Base-by-base conservation (phyloP, 2,888 invertebrate species). In the Sericinus montela region DNA sequence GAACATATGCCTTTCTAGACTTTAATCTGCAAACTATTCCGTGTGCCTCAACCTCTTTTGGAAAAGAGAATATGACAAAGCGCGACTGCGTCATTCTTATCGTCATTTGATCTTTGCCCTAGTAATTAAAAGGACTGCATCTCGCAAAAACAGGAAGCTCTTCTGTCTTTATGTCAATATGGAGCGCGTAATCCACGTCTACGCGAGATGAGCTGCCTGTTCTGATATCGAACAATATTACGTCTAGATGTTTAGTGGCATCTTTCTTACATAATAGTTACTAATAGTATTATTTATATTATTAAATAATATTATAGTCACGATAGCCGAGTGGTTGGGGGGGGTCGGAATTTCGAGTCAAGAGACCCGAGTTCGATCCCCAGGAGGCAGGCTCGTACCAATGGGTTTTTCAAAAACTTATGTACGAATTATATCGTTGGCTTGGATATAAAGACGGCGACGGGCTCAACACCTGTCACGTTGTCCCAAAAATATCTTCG, bases 101-200 rank as follows among this genome's bases (percentile, higher is more conserved):
- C 30, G 49, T 44, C 49, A 49, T 49, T 49, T 49, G 49, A 49
- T 49, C 44, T 49, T 44, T 48, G 37, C 48, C 34, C 44, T 35
- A 16, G 49, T 49, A 45, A 49, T 49, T 49, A 49, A 49, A 49
- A 45, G 49, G 49, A 44, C 49, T 49, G 40, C 49, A 45, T 49
- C 44, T 49, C 44, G 44, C 48, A 38, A 49, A 48, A 49, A 40
- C 40, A 37, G 49, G 35, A 45, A 49, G 45, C 39, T 48, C 34
- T 29, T 44, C 44, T 35, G 28, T 39, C 43, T 38, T 42, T 42
- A 25, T 43, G 48, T 43, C 25, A 23, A 25, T 11, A 14, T 11
- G 13, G 48, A 28, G 41, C 41, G 25, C 42, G 37, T 32, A 39
- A 37, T 28, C 7, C 29, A 46, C 35, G 36, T 36, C 43, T 15